phyloP scores from a whole-genome alignment of 2,888 invertebrate genomes.

The Lutraria lutraria region DNA sequence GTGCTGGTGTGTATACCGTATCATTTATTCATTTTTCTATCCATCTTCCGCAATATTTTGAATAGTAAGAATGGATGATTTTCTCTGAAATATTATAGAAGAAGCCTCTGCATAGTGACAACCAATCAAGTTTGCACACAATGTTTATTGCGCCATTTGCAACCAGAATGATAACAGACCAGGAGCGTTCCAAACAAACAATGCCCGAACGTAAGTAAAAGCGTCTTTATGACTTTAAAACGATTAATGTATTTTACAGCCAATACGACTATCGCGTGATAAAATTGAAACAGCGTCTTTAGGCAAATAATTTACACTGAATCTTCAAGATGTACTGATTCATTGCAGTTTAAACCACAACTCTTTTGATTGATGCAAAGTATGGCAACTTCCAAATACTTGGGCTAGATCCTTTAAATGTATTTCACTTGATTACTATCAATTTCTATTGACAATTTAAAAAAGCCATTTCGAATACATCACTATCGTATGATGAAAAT shows the following conservation, averaged over 20 bases:
- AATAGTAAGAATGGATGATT: not conserved
- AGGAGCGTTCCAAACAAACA: not conserved
- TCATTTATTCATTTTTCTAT: not conserved
- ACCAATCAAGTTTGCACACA: not conserved
- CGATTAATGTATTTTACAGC: not conserved
- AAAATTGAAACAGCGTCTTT: not conserved
- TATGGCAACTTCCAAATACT: not conserved
- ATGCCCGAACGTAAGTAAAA: not conserved
- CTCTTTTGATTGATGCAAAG: not conserved
- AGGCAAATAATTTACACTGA: not conserved
- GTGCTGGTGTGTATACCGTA: not conserved
- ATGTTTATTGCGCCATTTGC: constrained; percentile 8
- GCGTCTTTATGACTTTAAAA: not conserved
- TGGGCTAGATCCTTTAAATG: not conserved
- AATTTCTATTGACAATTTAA: not conserved
- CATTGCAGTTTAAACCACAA: not conserved
- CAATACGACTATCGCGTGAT: not conserved
- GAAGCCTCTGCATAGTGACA: not conserved
- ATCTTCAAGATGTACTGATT: not conserved
- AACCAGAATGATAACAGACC: not conserved
- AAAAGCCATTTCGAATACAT: not conserved
- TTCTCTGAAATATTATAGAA: not conserved
- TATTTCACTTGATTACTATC: not conserved
- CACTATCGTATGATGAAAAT: not conserved
- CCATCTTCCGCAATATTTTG: not conserved